Conservation (phyloP, 2,113 vertebrate genomes). For the Hiodon tergisus region DNA sequence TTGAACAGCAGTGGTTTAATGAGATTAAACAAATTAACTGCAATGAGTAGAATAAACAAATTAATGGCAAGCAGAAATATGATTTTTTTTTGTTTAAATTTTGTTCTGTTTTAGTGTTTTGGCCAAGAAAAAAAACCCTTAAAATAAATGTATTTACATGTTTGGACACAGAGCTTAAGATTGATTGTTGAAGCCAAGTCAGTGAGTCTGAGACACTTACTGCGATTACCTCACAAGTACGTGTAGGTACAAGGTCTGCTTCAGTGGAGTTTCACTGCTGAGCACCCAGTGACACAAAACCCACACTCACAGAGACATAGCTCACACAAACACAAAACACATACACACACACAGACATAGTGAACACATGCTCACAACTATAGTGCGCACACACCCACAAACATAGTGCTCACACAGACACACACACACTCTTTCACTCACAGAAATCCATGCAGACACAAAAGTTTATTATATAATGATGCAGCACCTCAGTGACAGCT, state of each 20-base stretch:
- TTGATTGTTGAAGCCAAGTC: not conserved
- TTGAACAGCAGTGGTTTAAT: not conserved
- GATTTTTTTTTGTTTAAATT: not conserved
- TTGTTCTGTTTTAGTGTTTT: not conserved
- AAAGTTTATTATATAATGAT: not conserved
- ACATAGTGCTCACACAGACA: slow-evolving; percentile 29
- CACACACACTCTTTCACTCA: not conserved
- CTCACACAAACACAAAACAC: no score
- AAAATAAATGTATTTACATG: no score
- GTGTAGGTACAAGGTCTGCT: no score
- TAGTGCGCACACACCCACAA: not conserved
- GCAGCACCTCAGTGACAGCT: not conserved
- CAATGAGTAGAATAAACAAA: not conserved
- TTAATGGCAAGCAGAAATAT: not conserved
- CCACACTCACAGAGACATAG: no score
- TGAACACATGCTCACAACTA: no score
- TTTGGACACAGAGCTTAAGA: not conserved
- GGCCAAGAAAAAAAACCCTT: no score
- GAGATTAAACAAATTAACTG: not conserved
- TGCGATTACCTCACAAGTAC: not conserved
- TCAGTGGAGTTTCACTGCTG: no score
- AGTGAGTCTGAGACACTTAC: not conserved
- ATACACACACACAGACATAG: no score
- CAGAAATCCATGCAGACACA: not conserved
- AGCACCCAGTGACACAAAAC: no score